Evolutionary conservation across 2,797 vertebrate species (phyloP).

Genomic region (Hapalemur alaotrensis): DNA sequence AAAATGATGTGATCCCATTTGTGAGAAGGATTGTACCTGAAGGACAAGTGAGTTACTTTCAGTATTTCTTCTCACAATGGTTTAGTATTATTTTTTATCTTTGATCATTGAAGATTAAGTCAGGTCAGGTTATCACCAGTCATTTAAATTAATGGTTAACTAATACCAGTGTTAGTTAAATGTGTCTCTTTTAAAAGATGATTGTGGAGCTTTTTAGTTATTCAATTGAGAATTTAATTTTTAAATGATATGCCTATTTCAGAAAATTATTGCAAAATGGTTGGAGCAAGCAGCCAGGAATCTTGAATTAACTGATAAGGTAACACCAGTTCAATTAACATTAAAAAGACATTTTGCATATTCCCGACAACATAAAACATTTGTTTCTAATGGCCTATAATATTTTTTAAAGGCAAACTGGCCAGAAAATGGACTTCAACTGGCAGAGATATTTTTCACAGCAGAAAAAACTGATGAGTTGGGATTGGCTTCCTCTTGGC

Average conservation of each 20-base stretch:
- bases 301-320: constrained; percentile 97
- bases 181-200: background rate
- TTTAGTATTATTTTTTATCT: background rate
- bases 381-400: background rate
- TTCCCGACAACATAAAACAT: background rate
- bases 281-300: constrained; percentile 93
- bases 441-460: constrained; percentile 91
- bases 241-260: constrained; percentile 43
- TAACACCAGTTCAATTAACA: constrained; percentile 72
- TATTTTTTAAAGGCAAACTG: constrained; percentile 88
- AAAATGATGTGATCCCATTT: constrained; percentile 93
- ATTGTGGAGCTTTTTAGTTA: background rate
- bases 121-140: background rate
- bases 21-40: constrained; percentile 89
- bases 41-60: constrained; percentile 88
- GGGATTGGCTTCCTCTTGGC: constrained; percentile 88
- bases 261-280: constrained; percentile 95
- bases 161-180: background rate
- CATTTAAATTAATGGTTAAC: background rate
- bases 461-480: constrained; percentile 77
- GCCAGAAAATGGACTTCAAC: constrained; percentile 95
- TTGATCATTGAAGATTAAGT: background rate
- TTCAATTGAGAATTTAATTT: background rate
- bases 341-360: background rate
- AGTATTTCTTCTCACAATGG: background rate